phyloP scores from a whole-genome alignment of 2,888 invertebrate species.

The Chaitophorus viminalis region DNA sequence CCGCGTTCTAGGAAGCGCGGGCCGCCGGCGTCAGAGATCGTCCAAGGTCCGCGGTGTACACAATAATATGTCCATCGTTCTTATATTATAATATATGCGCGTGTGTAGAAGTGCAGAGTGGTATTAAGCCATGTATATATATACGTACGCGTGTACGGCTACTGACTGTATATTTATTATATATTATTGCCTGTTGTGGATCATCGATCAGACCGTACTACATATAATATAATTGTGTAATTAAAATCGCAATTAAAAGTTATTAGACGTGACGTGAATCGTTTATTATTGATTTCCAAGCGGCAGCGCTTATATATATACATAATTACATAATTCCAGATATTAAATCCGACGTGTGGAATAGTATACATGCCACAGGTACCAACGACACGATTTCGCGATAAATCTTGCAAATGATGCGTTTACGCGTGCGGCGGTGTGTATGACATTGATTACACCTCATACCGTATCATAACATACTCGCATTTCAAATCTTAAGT shows the following conservation, averaged over 20 bases:
- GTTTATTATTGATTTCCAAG: neutral
- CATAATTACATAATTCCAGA: no score
- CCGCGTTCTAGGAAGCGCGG: slow-evolving; percentile 23
- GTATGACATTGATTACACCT: no score
- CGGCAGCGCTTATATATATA: neutral
- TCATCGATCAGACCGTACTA: neutral
- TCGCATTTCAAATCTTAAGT: no score
- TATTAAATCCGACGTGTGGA: no score
- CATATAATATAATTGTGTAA: slow-evolving; percentile 28
- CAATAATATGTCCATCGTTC: neutral
- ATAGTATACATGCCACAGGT: no score
- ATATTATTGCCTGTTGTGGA: neutral
- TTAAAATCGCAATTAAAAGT: slow-evolving; percentile 43
- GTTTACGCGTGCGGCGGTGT: no score
- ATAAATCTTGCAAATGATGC: no score
- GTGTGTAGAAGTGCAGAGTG: neutral
- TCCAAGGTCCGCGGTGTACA: slow-evolving; percentile 21
- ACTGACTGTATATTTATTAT: neutral
- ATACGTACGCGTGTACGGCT: neutral
- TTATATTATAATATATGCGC: no score
- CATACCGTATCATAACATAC: no score
- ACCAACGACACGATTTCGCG: no score
- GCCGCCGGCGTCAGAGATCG: slow-evolving; percentile 30
- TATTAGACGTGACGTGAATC: slow-evolving; percentile 33
- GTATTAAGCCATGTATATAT: neutral